Percentiles rank a stretch among this genome's conserved stretches.
phyloP scores from a whole-genome alignment of 2,797 vertebrate species.

The Sardinella longiceps region DNA sequence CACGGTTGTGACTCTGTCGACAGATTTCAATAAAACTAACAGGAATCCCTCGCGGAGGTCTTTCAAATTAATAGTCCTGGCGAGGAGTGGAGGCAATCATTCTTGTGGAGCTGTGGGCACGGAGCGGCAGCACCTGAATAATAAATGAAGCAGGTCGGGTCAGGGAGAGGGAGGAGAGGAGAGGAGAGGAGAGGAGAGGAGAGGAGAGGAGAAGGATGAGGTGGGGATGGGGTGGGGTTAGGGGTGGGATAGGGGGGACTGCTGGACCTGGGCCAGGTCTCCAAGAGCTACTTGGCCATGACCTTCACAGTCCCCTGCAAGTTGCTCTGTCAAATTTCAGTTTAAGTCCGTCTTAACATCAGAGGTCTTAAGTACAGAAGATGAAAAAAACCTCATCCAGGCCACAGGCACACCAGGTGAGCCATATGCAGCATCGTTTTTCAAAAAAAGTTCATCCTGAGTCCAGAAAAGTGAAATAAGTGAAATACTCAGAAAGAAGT shows the following conservation, averaged over 20 bases:
- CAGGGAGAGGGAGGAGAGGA: slow-evolving; percentile 26
- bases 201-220: background rate
- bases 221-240: background rate
- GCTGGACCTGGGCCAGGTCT: slow-evolving; percentile 33
- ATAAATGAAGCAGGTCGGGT: slow-evolving; percentile 52
- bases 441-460: no score
- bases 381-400: slow-evolving; percentile 36
- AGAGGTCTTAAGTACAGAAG: slow-evolving; percentile 18
- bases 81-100: slow-evolving; percentile 49
- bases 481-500: background rate
- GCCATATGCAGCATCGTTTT: background rate
- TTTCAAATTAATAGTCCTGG: slow-evolving; percentile 53
- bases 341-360: background rate
- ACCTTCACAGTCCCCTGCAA: slow-evolving; percentile 50
- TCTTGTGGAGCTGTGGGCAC: slow-evolving; percentile 45
- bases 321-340: background rate
- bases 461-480: background rate
- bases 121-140: slow-evolving; percentile 50
- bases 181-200: background rate
- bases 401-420: slow-evolving; percentile 15
- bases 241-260: background rate
- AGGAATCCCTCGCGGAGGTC: slow-evolving; percentile 47
- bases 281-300: slow-evolving; percentile 42
- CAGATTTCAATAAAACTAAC: slow-evolving; percentile 57
- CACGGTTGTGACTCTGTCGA: slow-evolving; percentile 43